Percentiles rank a stretch among this genome's conserved stretches.
These are phyloP conservation scores for Galeopterus variegatus DNA, from an alignment of 2,113 vertebrate species.

Conservation along the genomic window DNA sequence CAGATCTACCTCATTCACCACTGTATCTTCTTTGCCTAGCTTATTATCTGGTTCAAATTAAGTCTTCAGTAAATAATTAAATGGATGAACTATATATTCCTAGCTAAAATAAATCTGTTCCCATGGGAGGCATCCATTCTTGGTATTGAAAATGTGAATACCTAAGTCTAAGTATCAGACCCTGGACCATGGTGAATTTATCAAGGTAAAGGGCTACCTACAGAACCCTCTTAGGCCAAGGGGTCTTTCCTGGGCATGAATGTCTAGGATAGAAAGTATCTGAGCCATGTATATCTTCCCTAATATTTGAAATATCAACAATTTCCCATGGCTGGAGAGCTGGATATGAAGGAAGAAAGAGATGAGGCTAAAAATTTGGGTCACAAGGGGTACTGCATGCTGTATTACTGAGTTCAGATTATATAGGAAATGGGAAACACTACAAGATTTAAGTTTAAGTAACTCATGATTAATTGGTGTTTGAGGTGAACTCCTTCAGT, in stretches of 20 bases:
- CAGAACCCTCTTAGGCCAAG: background rate
- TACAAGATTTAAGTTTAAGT: background rate
- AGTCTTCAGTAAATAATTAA: constrained; percentile 13
- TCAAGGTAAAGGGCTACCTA: background rate
- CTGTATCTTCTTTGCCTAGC: background rate
- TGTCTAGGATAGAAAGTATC: background rate
- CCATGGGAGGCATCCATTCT: background rate
- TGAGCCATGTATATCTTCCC: background rate
- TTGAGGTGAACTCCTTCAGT: constrained; percentile 27
- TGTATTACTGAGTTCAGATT: background rate
- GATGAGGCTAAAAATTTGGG: background rate
- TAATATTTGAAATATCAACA: background rate
- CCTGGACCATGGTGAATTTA: background rate
- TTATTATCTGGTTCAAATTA: constrained; percentile 3
- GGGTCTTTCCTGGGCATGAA: background rate
- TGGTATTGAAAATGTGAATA: background rate
- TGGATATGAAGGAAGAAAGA: background rate
- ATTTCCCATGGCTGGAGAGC: background rate
- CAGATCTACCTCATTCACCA: background rate
- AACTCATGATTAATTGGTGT: background rate
- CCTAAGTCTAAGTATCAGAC: background rate
- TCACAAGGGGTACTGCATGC: background rate
- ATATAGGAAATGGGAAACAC: background rate
- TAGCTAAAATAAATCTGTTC: constrained; percentile 26
- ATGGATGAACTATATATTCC: background rate